Base-by-base conservation (phyloP, 2,797 vertebrate genomes). In the Clarias laeviceps region DNA sequence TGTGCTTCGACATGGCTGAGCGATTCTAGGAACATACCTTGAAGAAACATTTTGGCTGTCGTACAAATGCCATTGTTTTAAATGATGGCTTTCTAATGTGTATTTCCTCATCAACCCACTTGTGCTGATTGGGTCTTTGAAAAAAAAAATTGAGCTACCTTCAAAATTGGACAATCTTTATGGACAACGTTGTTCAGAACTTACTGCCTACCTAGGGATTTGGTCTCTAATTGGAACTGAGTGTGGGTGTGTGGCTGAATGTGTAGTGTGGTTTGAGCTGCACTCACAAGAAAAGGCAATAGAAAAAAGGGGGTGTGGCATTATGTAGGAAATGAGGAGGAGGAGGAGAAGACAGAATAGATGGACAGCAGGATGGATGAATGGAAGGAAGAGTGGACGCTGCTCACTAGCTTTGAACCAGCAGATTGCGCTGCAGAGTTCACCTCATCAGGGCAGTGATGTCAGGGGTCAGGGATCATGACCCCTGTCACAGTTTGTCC, bases 381-480 rank as follows among this genome's bases (percentile, higher is more conserved):
- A 12, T 29, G 65, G 37, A 84, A 17, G 66, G 20, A 77, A 79
- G 34, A 50, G 66, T 76, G 69, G 50, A 50, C 29, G 61, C 74
- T 56, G 45, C 32, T 80, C 54, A 62, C 59, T 88, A 29, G 68
- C 45, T 88, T 85, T 82, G 72, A 76, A 76, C 45, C 29, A 77
- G 85, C 66, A 79, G 79, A 89, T 82, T 81, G 83, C 61, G 56
- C 64, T 82, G 62, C 76, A 24, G 73, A 65, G 2, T 70, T 78
- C 79, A 82, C 82, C 50, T 17, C 81, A 82, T 68, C 79, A 65
- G 79, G 78, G 74, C 80, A 83, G 68, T 87, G 86, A 87, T 83
- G 84, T 90, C 88, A 89, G 82, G 65, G 87, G 86, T 88, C 87
- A 83, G 29, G 86, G 85, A 77, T 88, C 83, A 74, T 27, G 11